Conservation (phyloP, 92 coral and sea anemone genomes). For the Diadumene lineata region DNA sequence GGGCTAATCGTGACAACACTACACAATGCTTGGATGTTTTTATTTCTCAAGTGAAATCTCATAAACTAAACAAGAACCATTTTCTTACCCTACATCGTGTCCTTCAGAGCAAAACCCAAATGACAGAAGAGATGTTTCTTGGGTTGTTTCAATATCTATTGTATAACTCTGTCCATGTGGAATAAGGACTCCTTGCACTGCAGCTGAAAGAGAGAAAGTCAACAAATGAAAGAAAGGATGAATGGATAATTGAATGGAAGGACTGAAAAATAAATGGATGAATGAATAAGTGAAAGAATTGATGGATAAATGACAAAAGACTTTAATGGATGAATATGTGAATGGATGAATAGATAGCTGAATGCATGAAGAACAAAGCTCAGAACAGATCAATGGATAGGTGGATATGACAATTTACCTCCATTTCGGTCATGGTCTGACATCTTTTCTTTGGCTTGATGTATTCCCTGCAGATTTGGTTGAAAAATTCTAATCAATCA, state of each 20-base stretch:
- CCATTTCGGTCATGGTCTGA: slow-evolving; percentile 62
- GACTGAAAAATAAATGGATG: background rate
- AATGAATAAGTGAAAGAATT: background rate
- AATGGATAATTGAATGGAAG: background rate
- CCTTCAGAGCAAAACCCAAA: slow-evolving; percentile 90
- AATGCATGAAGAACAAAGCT: background rate
- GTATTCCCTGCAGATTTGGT: slow-evolving; percentile 81
- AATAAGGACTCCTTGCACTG: slow-evolving; percentile 81
- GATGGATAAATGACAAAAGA: background rate
- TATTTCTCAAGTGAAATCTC: too few relatives aligned
- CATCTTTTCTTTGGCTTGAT: slow-evolving; percentile 81
- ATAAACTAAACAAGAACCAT: too few relatives aligned
- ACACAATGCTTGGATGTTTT: too few relatives aligned
- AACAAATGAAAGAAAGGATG: background rate
- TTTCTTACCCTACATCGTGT: slow-evolving; percentile 86
- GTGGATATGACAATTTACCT: slow-evolving; percentile 32
- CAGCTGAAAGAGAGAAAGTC: slow-evolving; percentile 45
- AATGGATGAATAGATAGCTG: slow-evolving; percentile 1
- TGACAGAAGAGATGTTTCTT: slow-evolving; percentile 34
- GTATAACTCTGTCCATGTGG: slow-evolving; percentile 69
- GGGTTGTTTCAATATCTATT: slow-evolving; percentile 50
- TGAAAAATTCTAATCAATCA: background rate
- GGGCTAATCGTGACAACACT: too few relatives aligned
- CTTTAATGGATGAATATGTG: background rate
- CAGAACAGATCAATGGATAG: background rate